Evolutionary conservation across 2,113 vertebrate genomes (phyloP).

Genomic region (Athene noctua): DNA sequence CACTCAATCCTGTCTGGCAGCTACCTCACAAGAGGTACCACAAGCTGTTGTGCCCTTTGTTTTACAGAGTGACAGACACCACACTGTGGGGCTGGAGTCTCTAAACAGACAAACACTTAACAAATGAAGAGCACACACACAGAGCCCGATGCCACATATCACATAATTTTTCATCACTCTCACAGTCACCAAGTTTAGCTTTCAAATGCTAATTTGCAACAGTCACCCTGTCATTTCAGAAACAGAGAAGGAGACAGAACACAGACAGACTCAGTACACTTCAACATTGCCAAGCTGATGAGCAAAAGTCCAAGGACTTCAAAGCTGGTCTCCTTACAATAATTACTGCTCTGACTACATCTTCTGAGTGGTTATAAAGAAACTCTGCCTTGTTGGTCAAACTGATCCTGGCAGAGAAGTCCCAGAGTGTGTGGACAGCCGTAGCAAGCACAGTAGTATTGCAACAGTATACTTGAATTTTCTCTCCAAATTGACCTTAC

Average conservation of each 20-base stretch:
- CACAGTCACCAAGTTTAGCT: neutral
- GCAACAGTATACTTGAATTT: constrained; percentile 8
- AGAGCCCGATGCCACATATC: neutral
- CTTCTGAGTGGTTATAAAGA: neutral
- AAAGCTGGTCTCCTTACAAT: constrained; percentile 24
- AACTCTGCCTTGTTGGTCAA: constrained; percentile 4
- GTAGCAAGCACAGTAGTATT: constrained; percentile 23
- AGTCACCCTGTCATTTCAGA: neutral
- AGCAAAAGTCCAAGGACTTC: constrained; percentile 29
- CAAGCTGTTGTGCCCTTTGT: neutral
- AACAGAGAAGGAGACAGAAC: neutral
- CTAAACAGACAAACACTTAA: neutral
- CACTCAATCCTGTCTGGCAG: neutral
- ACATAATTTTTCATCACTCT: neutral
- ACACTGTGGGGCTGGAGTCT: neutral
- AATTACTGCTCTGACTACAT: neutral
- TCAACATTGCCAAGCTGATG: constrained; percentile 33
- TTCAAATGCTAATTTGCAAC: neutral
- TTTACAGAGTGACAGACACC: neutral
- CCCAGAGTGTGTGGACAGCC: neutral
- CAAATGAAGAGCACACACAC: neutral
- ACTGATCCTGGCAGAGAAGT: constrained; percentile 34
- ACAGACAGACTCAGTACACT: constrained; percentile 20
- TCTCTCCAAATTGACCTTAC: constrained; percentile 47
- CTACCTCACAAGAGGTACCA: neutral